phyloP scores from a whole-genome alignment of 1,140 invertebrate genomes.

The Scaptomyza graminum region DNA sequence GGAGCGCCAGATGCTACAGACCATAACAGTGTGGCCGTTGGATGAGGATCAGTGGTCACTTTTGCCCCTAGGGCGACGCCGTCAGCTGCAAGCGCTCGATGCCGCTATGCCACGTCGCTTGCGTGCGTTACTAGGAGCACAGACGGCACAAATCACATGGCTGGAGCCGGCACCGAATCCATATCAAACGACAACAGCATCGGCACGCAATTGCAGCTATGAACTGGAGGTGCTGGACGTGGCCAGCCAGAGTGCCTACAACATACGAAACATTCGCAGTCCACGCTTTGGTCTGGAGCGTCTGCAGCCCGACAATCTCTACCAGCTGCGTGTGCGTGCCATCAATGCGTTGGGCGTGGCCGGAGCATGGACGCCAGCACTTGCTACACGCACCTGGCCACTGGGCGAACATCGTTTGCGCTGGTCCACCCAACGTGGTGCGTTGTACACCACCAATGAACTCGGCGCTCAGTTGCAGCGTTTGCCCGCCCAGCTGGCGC shows the following conservation, averaged over 20 bases:
- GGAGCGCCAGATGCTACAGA: constrained; percentile 87
- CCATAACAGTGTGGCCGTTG: constrained; percentile 84
- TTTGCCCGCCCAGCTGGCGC: constrained; percentile 2
- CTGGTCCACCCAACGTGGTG: constrained; percentile 89
- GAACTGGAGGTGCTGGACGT: constrained; percentile 89
- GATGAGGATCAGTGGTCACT: constrained; percentile 10
- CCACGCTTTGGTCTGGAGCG: constrained; percentile 87
- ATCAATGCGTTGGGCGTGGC: constrained; percentile 86
- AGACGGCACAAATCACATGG: constrained; percentile 92
- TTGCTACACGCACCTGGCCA: constrained; percentile 88
- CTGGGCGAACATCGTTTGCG: constrained; percentile 83
- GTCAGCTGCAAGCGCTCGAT: constrained; percentile 91
- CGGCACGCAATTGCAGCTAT: constrained; percentile 94
- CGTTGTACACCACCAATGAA: constrained; percentile 88
- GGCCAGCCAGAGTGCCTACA: constrained; percentile 81
- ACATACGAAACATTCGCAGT: constrained; percentile 85
- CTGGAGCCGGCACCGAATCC: constrained; percentile 89
- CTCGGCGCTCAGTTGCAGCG: constrained; percentile 84
- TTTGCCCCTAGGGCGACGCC: constrained; percentile 44
- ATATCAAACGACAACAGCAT: constrained; percentile 91
- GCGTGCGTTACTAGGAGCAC: constrained; percentile 90
- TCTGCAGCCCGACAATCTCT: constrained; percentile 89
- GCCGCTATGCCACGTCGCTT: constrained; percentile 90
- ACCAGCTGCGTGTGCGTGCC: constrained; percentile 88
- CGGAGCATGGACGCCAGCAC: constrained; percentile 93